A percentile compares a stretch with the other conserved stretches of the same genome.
Evolutionary conservation across 1,140 invertebrate species (phyloP).

Genomic region (Pogonus chalceus): DNA sequence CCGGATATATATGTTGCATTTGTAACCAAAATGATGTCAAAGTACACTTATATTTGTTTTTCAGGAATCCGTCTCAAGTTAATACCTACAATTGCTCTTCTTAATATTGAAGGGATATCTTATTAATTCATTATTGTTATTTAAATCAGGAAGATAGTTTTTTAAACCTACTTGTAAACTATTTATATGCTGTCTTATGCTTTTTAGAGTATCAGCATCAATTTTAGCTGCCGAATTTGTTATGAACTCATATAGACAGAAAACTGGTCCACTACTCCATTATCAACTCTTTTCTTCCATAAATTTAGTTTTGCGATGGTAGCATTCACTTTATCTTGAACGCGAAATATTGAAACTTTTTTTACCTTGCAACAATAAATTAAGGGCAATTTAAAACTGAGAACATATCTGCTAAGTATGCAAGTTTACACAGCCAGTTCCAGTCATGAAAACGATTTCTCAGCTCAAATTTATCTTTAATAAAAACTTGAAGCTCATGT

Average conservation of each 20-base stretch:
- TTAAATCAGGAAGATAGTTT: too few relatives aligned
- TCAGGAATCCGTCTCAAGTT: neutral
- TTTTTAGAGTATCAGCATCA: neutral
- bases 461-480: too few relatives aligned
- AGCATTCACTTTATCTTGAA: too few relatives aligned
- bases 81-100: neutral
- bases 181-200: neutral
- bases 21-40: neutral
- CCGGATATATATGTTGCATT: neutral
- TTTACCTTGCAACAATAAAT: neutral
- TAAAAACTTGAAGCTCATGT: too few relatives aligned
- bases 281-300: neutral
- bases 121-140: neutral
- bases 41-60: neutral
- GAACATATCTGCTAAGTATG: too few relatives aligned
- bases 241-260: neutral
- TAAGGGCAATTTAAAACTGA: too few relatives aligned
- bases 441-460: too few relatives aligned
- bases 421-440: too few relatives aligned
- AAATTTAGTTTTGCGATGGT: neutral
- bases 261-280: neutral
- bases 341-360: neutral
- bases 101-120: neutral
- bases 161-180: neutral
- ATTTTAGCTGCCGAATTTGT: too few relatives aligned